A percentile compares a stretch with the other conserved stretches of the same genome.
Conservation (phyloP, 2,888 invertebrate species). For the Pyralis farinalis region DNA sequence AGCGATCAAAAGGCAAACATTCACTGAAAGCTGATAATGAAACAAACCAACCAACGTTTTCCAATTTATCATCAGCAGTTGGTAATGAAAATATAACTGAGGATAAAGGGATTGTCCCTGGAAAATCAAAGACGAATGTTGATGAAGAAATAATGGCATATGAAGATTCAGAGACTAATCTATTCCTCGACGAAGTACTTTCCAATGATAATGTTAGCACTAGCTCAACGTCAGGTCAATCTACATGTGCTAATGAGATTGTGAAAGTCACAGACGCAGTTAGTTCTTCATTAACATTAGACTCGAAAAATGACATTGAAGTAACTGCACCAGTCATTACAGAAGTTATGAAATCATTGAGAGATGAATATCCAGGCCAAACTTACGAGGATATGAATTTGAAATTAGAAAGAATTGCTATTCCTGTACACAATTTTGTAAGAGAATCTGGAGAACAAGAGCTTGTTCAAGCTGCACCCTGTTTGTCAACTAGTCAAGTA, state of each 20-base stretch:
- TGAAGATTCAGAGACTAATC: no score
- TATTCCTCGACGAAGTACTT: no score
- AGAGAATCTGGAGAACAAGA: conserved; percentile 23
- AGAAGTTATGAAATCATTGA: conserved; percentile 2
- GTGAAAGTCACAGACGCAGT: no score
- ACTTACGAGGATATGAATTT: conserved; percentile 32
- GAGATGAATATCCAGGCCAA: conserved; percentile 1
- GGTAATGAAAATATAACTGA: neutral
- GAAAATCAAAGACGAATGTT: neutral
- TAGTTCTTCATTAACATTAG: no score
- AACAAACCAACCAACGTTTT: neutral
- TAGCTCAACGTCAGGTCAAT: no score
- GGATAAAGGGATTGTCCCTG: neutral
- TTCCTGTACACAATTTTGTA: conserved; percentile 17
- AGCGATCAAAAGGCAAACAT: conserved; percentile 48
- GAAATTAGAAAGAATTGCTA: conserved; percentile 29
- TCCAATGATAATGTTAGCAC: no score
- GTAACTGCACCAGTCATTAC: neutral
- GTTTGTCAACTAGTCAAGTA: neutral
- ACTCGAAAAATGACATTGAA: no score
- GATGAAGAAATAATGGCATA: no score
- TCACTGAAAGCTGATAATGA: conserved; percentile 4
- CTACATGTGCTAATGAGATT: no score
- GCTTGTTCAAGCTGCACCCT: conserved; percentile 3
- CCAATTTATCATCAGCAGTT: neutral